Percentiles rank a stretch among this genome's conserved stretches.
These are phyloP conservation scores for Sinella curviseta DNA, from an alignment of 1,140 invertebrate genomes.

Conservation along the genomic window DNA sequence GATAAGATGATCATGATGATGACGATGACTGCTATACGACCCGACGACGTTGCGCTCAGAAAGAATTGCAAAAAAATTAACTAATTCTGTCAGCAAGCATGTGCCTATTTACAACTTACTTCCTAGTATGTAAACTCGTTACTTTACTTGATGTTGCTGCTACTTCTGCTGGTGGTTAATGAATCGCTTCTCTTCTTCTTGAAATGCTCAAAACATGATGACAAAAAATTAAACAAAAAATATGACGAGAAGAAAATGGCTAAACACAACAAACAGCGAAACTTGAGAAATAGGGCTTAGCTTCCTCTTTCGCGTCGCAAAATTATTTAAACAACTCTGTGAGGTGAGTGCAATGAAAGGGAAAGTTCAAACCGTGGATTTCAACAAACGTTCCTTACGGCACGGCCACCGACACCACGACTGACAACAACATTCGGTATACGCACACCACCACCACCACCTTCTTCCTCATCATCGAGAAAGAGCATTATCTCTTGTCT, in stretches of 20 bases:
- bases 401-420: background rate
- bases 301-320: background rate
- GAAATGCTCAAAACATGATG: background rate
- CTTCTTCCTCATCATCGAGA: background rate
- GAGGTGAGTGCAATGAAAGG: background rate
- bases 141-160: no score
- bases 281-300: background rate
- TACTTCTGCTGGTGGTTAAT: background rate
- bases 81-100: slow-evolving; percentile 4
- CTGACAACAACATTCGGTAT: background rate
- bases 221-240: background rate
- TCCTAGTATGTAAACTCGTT: no score
- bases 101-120: background rate
- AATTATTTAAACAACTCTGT: background rate
- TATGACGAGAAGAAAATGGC: background rate
- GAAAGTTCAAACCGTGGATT: no score
- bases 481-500: background rate
- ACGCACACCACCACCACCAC: background rate
- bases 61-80: slow-evolving; percentile 1
- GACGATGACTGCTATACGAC: background rate
- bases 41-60: background rate
- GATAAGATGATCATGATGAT: background rate
- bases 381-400: background rate
- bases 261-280: background rate
- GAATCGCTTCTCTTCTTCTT: background rate